Percentiles rank a stretch among this genome's conserved stretches.
Conservation (phyloP, 2,797 vertebrate genomes). For the Parambassis ranga region DNA sequence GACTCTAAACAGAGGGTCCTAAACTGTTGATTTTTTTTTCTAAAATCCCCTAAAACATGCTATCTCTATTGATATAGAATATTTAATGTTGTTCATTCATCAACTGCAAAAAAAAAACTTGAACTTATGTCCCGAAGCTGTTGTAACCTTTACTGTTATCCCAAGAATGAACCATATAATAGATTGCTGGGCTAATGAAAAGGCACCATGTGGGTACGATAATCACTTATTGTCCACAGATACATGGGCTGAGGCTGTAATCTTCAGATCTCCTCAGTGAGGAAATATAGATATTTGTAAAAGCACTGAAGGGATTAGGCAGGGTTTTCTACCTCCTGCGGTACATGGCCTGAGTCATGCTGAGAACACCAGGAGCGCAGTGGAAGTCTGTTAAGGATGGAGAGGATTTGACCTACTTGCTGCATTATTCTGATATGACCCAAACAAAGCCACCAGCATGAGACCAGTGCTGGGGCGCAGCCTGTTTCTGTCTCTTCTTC, state of each 20-base stretch:
- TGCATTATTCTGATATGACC: conserved; percentile 70
- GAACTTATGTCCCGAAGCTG: not conserved
- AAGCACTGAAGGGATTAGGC: conserved; percentile 78
- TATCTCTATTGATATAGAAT: too few relatives aligned
- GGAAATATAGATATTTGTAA: conserved; percentile 77
- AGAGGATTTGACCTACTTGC: conserved; percentile 69
- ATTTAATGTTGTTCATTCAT: too few relatives aligned
- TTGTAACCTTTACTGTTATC: conserved; percentile 4
- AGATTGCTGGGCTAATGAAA: conserved; percentile 56
- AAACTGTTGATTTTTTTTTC: too few relatives aligned
- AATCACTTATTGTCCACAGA: conserved; percentile 68
- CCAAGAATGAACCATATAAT: conserved; percentile 46
- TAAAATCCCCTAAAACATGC: too few relatives aligned
- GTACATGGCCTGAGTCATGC: conserved; percentile 66
- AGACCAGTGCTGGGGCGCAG: conserved; percentile 31
- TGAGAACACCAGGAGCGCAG: conserved; percentile 70
- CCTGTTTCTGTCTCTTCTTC: conserved; percentile 11
- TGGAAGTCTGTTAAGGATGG: conserved; percentile 54
- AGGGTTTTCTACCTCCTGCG: conserved; percentile 78
- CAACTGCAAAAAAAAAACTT: not conserved
- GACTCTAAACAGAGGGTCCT: too few relatives aligned
- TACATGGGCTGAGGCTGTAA: conserved; percentile 55
- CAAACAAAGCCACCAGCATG: conserved; percentile 74
- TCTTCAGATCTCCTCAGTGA: conserved; percentile 62
- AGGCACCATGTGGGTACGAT: conserved; percentile 52